Percentiles rank a stretch among this genome's conserved stretches.
These are phyloP conservation scores for Aegithalos caudatus DNA, from an alignment of 2,113 vertebrate genomes.

Conservation along the genomic window DNA sequence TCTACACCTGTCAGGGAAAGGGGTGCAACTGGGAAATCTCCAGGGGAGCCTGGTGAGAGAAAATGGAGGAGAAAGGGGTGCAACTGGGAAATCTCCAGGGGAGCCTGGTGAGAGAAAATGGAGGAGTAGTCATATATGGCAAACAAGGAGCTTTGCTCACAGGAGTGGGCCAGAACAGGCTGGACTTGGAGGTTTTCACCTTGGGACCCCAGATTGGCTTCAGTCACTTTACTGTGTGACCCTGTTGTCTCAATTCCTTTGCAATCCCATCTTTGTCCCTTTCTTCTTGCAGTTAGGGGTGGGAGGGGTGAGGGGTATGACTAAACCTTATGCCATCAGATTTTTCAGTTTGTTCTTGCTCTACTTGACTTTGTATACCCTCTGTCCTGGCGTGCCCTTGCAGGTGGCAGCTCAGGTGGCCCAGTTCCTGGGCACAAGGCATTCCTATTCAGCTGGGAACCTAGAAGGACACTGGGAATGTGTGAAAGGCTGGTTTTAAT, in stretches of 20 bases:
- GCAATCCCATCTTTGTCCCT: fast-evolving
- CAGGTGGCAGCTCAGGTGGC: constrained; percentile 10
- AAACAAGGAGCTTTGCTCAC: not conserved
- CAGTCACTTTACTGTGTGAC: fast-evolving
- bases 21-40: not conserved
- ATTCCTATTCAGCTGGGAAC: not conserved
- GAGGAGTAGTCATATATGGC: fast-evolving
- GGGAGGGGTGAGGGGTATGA: not conserved
- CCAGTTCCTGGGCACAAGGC: not conserved
- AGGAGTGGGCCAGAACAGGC: not conserved
- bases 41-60: too few relatives aligned
- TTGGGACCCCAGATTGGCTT: not conserved
- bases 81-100: too few relatives aligned
- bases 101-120: too few relatives aligned
- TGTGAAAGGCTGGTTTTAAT: not conserved
- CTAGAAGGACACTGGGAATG: not conserved
- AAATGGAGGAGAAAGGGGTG: not conserved
- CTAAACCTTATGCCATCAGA: not conserved
- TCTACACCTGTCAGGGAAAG: fast-evolving
- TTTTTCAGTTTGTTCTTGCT: not conserved
- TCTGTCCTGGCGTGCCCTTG: not conserved
- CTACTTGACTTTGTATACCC: not conserved
- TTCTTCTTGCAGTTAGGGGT: not conserved
- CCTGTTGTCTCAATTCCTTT: not conserved
- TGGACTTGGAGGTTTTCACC: not conserved